A percentile compares a stretch with the other conserved stretches of the same genome.
Evolutionary conservation across 2,888 invertebrate species (phyloP).

Genomic region (Sylvicola fuscatus): DNA sequence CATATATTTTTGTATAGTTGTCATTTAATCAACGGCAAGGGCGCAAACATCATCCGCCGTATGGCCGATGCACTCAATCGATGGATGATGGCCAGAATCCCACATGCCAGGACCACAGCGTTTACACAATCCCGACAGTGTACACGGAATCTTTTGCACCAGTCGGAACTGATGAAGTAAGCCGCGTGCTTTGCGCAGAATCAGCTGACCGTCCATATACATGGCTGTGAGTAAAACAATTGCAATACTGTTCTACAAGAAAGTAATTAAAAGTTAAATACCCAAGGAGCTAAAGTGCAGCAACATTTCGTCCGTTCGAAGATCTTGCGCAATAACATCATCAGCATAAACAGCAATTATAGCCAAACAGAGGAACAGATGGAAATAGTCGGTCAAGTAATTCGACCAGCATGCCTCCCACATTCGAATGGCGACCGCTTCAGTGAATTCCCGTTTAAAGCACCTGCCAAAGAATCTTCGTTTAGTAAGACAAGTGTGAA

Average conservation of each 20-base stretch:
- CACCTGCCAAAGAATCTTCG: constrained; percentile 35
- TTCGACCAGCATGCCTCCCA: constrained; percentile 98
- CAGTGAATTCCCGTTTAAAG: constrained; percentile 82
- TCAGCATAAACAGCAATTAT: constrained; percentile 85
- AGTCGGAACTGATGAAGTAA: constrained; percentile 80
- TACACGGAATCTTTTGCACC: constrained; percentile 70
- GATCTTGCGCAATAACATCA: constrained; percentile 78
- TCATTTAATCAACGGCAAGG: constrained; percentile 22
- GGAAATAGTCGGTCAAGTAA: constrained; percentile 90
- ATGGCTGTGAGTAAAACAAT: constrained; percentile 39
- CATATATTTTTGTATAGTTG: neutral
- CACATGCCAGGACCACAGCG: constrained; percentile 85
- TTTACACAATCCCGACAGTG: constrained; percentile 68
- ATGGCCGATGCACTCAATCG: constrained; percentile 63
- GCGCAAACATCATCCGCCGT: constrained; percentile 34
- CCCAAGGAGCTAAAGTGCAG: constrained; percentile 82
- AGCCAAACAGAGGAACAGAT: constrained; percentile 81
- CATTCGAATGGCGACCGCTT: constrained; percentile 71
- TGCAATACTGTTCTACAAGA: neutral
- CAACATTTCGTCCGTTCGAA: constrained; percentile 86
- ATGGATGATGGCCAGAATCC: constrained; percentile 81
- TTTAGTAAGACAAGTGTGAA: constrained; percentile 1
- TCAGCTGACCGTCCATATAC: constrained; percentile 90
- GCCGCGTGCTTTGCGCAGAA: constrained; percentile 79
- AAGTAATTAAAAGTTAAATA: constrained; percentile 14